Evolutionary conservation across 2,113 vertebrate genomes (phyloP), one percentile per base, ranked within the genome.

Genomic region (Pterocles gutturalis): DNA sequence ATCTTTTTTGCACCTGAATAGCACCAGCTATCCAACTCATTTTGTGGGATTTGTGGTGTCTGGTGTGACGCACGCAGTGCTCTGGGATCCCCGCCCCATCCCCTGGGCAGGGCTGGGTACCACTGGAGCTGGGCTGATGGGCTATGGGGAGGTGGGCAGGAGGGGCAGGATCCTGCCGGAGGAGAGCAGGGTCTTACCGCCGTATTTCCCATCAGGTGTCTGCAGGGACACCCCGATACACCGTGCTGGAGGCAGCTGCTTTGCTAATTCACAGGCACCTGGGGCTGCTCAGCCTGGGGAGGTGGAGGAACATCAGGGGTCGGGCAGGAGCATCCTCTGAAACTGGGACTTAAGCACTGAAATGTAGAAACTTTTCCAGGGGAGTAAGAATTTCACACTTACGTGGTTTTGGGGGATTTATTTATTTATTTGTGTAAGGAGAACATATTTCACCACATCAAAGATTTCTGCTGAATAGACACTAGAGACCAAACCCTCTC

Each of bases 191-290:
- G 25, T 51, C 21, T 34, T 36, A 26, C 13, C 17, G 33, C 45
- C 7, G 0, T 2, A 2, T 43, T 34, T 57, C 41, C 41, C 11
- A 4, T 5, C 4, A 0, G 16, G 18, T 14, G 20, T 11, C 62
- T 41, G 14, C 41, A 34, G 71, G 1, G 0, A 38, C 17, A 18
- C 24, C 64, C 18, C 2, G 11, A 28, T 5, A 28, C 36, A 3
- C 28, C 0, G 3, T 2, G 28, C 22, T 14, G 53, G 31, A 26
- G 69, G 53, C 33, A 41, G 48, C 41, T 55, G 71, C 41, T 70
- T 62, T 70, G 64, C 22, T 34, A 16, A 25, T 46, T 76, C 46
- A 8, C 1, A 5, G 20, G n/a, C 25, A 18, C 11, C 5, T 5
- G 1, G 41, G 17, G 49, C 70, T 45, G 26, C 49, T 60, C 72